Conservation (phyloP, 2,113 vertebrate genomes). For the Cryptotis parvus region DNA sequence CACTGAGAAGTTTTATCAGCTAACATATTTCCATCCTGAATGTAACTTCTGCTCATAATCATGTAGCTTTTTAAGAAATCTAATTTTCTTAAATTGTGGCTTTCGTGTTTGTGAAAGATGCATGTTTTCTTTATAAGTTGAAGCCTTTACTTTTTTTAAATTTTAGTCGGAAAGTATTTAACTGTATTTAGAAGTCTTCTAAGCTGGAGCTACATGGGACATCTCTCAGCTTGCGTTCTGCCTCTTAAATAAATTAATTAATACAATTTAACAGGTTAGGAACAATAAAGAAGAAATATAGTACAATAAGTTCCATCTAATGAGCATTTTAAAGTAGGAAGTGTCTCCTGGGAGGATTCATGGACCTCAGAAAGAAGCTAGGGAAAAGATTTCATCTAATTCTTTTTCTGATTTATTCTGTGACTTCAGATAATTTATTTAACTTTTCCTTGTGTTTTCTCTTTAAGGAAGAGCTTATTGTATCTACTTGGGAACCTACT, state of each 20-base stretch:
- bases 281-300: slow-evolving; percentile 59
- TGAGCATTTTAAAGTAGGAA: slow-evolving; percentile 49
- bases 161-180: slow-evolving; percentile 16
- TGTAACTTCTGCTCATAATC: slow-evolving; percentile 54
- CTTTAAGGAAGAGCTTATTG: neutral
- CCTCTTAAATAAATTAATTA: slow-evolving; percentile 60
- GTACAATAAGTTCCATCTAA: slow-evolving; percentile 33
- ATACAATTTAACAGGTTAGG: slow-evolving; percentile 27
- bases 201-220: neutral
- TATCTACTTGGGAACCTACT: neutral
- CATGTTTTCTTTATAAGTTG: slow-evolving; percentile 50
- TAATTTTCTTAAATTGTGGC: slow-evolving; percentile 51
- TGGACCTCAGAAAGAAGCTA: slow-evolving; percentile 12
- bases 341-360: slow-evolving; percentile 38
- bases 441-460: slow-evolving; percentile 54
- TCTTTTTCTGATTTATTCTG: slow-evolving; percentile 35
- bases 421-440: slow-evolving; percentile 50
- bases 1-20: slow-evolving; percentile 20
- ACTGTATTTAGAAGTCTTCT: slow-evolving; percentile 62
- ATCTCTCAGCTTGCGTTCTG: slow-evolving; percentile 4
- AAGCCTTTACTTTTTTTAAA: no score
- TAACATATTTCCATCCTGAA: slow-evolving; percentile 47
- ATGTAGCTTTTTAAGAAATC: slow-evolving; percentile 48
- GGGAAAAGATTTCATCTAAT: neutral
- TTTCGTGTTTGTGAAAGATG: slow-evolving; percentile 57